phyloP scores from a whole-genome alignment of 2,113 vertebrate genomes.

The Hemibagrus wyckioides region DNA sequence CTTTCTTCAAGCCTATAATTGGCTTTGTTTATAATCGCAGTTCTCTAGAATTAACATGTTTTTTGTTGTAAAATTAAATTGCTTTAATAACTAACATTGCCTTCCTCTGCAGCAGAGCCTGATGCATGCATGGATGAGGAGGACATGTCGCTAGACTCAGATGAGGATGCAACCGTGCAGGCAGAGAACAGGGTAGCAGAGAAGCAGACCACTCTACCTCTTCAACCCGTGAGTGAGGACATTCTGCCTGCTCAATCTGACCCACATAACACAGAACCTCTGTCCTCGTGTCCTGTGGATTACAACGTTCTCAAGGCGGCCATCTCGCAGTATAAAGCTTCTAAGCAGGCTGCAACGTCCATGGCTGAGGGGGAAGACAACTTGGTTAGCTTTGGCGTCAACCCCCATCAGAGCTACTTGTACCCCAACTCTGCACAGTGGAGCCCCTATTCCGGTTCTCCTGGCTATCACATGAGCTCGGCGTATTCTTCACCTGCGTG shows the following conservation, averaged over 20 bases:
- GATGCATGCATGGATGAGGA: slow-evolving; percentile 82
- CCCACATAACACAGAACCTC: slow-evolving; percentile 37
- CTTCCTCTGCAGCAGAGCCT: slow-evolving; percentile 61
- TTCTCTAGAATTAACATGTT: not conserved
- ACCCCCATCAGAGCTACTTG: slow-evolving; percentile 94
- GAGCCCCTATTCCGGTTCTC: slow-evolving; percentile 68
- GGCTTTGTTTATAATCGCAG: not conserved
- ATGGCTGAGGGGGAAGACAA: slow-evolving; percentile 61
- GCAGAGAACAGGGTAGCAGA: slow-evolving; percentile 63
- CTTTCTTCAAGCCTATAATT: not conserved
- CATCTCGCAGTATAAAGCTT: slow-evolving; percentile 72
- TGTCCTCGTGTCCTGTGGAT: slow-evolving; percentile 55
- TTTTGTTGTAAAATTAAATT: slow-evolving; percentile 14
- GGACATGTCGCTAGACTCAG: slow-evolving; percentile 98
- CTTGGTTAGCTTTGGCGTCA: slow-evolving; percentile 80
- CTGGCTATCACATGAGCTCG: slow-evolving; percentile 66
- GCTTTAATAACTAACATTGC: slow-evolving; percentile 4
- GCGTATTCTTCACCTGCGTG: slow-evolving; percentile 47
- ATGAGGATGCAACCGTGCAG: slow-evolving; percentile 80
- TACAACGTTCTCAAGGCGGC: slow-evolving; percentile 69
- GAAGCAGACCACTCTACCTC: slow-evolving; percentile 69
- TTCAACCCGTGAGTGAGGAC: slow-evolving; percentile 67
- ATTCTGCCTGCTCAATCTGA: slow-evolving; percentile 74
- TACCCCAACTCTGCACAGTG: slow-evolving; percentile 67
- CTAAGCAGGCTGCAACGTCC: slow-evolving; percentile 60